Base-by-base conservation (phyloP, 2,797 vertebrate genomes). In the Cephalopachus bancanus region DNA sequence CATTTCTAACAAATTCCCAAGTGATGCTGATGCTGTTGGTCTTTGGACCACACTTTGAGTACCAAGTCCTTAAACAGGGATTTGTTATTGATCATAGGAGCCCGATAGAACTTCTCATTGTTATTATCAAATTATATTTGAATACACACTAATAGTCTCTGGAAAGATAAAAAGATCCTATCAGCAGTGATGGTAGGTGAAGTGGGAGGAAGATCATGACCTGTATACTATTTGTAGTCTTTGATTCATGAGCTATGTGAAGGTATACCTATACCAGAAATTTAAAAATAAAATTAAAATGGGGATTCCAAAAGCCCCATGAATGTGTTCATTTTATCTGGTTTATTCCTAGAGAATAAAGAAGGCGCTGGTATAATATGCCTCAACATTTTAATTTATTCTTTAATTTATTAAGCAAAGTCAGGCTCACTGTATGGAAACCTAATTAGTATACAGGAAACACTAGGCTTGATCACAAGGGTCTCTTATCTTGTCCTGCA, bases 401-500 rank as follows among this genome's bases (percentile, higher is more conserved):
- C 81, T 57, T 89, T 83, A 88, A 93, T 26, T 72, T 91, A 85
- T 28, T 89, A 67, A 92, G 75, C 51, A n/a, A 81, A 96, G 76
- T 11, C 57, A 79, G 65, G 20, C 24, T 44, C 64, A 60, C 26
- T 95, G 83, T 96, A 57, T 33, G 44, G 65, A 91, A 57, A 80
- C 57, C 51, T 92, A 94, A 95, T 97, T 92, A 95, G 97, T 88
- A 96, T 93, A 94, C 88, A 62, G 49, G 94, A 97, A 94, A 79
- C 84, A 37, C 4, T 33, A 51, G 62, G 53, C 24, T 85, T 92
- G 55, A 92, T 97, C 90, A 87, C 91, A 76, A 55, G 51, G 53
- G 64, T 74, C 57, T 44, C 37, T 94, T 93, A 30, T 91, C 89
- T 91, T 94, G 80, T 97, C 62, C 60, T 81, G 79, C 85, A 83